Conservation (phyloP, 2,888 invertebrate species). For the Xylophagus ater region DNA sequence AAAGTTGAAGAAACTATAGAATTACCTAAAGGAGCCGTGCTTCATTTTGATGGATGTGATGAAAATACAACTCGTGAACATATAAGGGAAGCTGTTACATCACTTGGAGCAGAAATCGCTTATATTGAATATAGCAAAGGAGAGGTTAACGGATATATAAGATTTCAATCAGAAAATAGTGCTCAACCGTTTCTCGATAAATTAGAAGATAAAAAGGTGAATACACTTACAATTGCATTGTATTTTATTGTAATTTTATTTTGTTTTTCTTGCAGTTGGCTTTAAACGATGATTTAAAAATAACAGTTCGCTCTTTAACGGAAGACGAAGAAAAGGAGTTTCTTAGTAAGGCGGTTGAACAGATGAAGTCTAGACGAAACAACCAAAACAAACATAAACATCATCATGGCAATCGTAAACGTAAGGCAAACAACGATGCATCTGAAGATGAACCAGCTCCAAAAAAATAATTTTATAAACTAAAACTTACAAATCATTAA, state of each 20-base stretch:
- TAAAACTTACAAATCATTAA: neutral
- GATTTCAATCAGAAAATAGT: conserved; percentile 56
- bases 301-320: conserved; percentile 48
- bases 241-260: no score
- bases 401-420: conserved; percentile 1
- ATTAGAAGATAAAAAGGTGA: conserved; percentile 51
- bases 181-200: conserved; percentile 55
- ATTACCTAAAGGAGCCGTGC: conserved; percentile 61
- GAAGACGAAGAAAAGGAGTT: conserved; percentile 62
- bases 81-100: conserved; percentile 54
- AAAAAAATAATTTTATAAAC: conserved; percentile 1
- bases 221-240: no score
- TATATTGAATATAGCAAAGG: conserved; percentile 69
- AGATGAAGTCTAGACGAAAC: conserved; percentile 48
- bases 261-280: no score
- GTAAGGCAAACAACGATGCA: neutral
- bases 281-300: conserved; percentile 43
- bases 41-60: conserved; percentile 56
- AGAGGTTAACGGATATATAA: conserved; percentile 59
- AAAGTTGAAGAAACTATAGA: conserved; percentile 3
- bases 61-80: conserved; percentile 55
- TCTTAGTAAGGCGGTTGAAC: conserved; percentile 50
- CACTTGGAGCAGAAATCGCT: conserved; percentile 43
- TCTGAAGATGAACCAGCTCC: conserved; percentile 7
- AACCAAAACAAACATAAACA: conserved; percentile 31